These are phyloP conservation scores for Synaphobranchus kaupii DNA, from an alignment of 2,797 vertebrate genomes.

Conservation along the genomic window DNA sequence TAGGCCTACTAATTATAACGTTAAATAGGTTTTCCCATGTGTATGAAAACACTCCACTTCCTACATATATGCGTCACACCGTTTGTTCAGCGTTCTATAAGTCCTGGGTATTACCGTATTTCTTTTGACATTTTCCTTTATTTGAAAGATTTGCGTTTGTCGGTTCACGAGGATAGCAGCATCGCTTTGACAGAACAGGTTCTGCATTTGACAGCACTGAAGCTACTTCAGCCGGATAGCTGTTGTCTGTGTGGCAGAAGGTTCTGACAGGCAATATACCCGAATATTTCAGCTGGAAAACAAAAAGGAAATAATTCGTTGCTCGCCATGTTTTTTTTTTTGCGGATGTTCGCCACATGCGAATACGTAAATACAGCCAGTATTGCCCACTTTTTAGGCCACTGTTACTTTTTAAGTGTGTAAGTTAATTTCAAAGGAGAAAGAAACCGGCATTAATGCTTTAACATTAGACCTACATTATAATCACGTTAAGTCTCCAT, in stretches of 20 bases:
- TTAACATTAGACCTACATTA: too few species aligned
- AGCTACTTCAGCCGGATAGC: constrained; percentile 43
- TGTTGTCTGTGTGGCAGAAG: constrained; percentile 54
- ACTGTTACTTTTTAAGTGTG: too few species aligned
- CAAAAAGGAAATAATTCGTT: not conserved
- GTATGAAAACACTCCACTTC: not conserved
- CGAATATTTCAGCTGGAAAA: constrained; percentile 11
- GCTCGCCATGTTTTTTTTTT: too few species aligned
- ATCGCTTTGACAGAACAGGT: constrained; percentile 30
- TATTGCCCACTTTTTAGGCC: too few species aligned
- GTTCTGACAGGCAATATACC: constrained; percentile 60
- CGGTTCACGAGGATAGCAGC: not conserved
- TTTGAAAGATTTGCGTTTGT: not conserved
- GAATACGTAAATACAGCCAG: not conserved
- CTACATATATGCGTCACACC: not conserved
- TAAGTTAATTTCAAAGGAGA: too few species aligned
- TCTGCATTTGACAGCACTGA: constrained; percentile 67
- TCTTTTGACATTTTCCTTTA: not conserved
- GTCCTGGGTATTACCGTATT: not conserved
- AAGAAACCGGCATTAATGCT: too few species aligned
- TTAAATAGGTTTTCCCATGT: not conserved
- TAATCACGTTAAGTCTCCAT: too few species aligned
- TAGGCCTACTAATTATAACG: not conserved
- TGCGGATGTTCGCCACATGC: not conserved
- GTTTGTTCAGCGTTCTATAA: not conserved